phyloP scores from a whole-genome alignment of 2,797 vertebrate genomes.

The Lemur catta region DNA sequence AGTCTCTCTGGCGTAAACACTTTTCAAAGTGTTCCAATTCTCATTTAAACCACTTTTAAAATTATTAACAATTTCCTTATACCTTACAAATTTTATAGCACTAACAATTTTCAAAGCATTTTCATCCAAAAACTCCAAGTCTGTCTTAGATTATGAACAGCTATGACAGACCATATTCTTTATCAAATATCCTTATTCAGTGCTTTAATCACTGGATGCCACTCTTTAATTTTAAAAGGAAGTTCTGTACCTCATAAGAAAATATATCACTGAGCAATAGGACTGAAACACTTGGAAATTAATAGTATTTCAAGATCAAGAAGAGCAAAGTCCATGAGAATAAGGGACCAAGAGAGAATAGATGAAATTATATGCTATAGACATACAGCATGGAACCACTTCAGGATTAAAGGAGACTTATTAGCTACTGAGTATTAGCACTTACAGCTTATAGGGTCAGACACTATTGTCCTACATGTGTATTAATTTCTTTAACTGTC shows the following conservation, averaged over 20 bases:
- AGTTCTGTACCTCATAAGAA: conserved; percentile 21
- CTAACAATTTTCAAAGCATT: conserved; percentile 48
- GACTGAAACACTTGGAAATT: neutral
- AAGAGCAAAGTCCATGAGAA: neutral
- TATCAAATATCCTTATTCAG: neutral
- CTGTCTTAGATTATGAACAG: conserved; percentile 38
- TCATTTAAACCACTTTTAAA: conserved; percentile 49
- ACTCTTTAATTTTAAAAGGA: conserved; percentile 23
- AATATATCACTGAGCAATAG: neutral
- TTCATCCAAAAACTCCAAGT: neutral
- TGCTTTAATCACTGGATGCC: conserved; percentile 20
- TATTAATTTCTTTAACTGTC: neutral
- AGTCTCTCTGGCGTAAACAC: conserved; percentile 22
- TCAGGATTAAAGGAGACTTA: neutral
- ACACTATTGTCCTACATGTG: neutral
- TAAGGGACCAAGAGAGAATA: neutral
- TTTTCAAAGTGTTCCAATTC: conserved; percentile 34
- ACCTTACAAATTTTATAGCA: conserved; percentile 23
- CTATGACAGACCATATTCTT: neutral
- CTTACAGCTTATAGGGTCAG: neutral
- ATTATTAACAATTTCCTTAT: conserved; percentile 36
- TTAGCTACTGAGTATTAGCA: neutral
- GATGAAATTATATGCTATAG: neutral
- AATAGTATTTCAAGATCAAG: neutral
- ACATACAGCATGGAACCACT: neutral